Percentiles rank a stretch among this genome's conserved stretches.
These are phyloP conservation scores for Lasaia peninsularis DNA, from an alignment of 1,140 invertebrate genomes.

Conservation along the genomic window DNA sequence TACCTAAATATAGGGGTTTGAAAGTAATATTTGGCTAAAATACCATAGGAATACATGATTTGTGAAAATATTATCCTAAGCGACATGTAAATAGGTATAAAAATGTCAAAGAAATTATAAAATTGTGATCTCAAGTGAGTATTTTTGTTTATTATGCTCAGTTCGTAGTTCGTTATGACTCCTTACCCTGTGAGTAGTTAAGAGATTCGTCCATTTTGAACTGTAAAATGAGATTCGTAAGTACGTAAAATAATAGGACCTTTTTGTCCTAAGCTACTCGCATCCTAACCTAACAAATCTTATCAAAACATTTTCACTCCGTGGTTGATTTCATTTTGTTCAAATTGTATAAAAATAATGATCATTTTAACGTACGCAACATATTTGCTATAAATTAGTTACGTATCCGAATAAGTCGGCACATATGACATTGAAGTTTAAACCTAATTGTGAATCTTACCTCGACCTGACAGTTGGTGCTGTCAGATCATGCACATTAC, in stretches of 20 bases:
- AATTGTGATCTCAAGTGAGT: conserved; percentile 64
- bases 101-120: conserved; percentile 28
- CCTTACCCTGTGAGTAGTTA: conserved; percentile 62
- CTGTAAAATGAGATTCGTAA: conserved; percentile 30
- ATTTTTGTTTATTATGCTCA: conserved; percentile 68
- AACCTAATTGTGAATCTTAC: not conserved
- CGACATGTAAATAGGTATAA: conserved; percentile 52
- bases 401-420: not conserved
- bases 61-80: conserved; percentile 51
- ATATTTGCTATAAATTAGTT: not conserved
- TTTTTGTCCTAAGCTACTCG: conserved; percentile 10
- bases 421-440: not conserved
- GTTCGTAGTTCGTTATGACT: conserved; percentile 50
- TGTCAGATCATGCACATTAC: not conserved
- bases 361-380: not conserved
- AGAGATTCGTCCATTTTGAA: conserved; percentile 43
- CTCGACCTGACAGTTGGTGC: not conserved
- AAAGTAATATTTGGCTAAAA: conserved; percentile 74
- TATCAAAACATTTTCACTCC: not conserved
- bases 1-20: conserved; percentile 52
- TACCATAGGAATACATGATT: conserved; percentile 63
- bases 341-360: conserved; percentile 7
- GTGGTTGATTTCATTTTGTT: not conserved
- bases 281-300: conserved; percentile 12
- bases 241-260: conserved; percentile 26